Conservation (phyloP, 2,797 vertebrate species). For the Anabas testudineus region DNA sequence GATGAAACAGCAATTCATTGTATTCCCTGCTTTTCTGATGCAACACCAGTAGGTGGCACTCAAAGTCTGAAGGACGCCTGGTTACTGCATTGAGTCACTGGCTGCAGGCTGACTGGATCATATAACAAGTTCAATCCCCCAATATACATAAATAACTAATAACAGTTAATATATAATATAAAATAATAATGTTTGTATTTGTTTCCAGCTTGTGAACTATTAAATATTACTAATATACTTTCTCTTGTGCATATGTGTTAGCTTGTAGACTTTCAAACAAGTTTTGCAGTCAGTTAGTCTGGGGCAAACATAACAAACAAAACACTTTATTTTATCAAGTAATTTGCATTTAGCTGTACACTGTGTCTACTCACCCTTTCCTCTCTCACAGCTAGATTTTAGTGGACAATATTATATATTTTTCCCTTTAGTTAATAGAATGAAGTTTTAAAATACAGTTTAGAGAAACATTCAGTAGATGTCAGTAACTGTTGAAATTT, state of each 20-base stretch:
- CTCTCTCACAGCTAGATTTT: not conserved
- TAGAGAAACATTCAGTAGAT: not conserved
- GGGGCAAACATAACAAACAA: not conserved
- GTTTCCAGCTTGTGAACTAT: no score
- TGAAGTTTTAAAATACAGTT: not conserved
- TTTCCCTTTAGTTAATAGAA: not conserved
- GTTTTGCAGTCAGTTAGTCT: not conserved
- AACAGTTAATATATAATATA: not conserved
- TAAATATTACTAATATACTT: not conserved
- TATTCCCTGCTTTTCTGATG: constrained; percentile 25
- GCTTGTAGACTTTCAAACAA: not conserved
- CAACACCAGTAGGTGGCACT: constrained; percentile 79
- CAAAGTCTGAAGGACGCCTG: constrained; percentile 38
- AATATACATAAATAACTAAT: not conserved
- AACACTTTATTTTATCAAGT: not conserved
- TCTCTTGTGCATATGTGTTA: not conserved
- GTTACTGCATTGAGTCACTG: not conserved
- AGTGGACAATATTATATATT: not conserved
- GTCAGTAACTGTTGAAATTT: not conserved
- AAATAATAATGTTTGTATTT: not conserved
- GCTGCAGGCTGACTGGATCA: not conserved
- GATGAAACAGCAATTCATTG: not conserved
- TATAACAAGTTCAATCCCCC: not conserved
- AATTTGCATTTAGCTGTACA: not conserved
- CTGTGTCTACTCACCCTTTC: no score